phyloP scores from a whole-genome alignment of 2,888 invertebrate genomes.

The Cataglyphis albicans region DNA sequence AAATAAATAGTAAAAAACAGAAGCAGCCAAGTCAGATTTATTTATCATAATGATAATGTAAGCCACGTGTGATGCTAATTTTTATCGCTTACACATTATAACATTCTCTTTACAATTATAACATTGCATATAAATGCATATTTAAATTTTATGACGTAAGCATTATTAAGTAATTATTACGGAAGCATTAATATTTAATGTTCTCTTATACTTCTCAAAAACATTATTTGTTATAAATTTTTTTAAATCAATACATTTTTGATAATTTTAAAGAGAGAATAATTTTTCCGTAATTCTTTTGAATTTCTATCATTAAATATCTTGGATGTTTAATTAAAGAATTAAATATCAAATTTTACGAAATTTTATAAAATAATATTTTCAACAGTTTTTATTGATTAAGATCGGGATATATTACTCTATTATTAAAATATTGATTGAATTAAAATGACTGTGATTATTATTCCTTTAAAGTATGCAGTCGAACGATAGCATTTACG shows the following conservation, averaged over 20 bases:
- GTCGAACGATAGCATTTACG: constrained; percentile 16
- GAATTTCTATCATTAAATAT: not conserved
- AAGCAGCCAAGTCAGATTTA: not conserved
- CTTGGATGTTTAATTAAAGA: not conserved
- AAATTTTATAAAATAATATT: not conserved
- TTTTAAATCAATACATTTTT: not conserved
- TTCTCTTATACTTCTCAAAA: not conserved
- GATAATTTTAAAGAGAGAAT: not conserved
- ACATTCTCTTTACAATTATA: not conserved
- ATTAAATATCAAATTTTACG: not conserved
- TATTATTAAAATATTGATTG: too few species aligned
- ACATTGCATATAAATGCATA: not conserved
- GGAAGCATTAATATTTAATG: not conserved
- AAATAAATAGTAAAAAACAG: not conserved
- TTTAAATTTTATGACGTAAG: not conserved
- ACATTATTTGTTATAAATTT: not conserved
- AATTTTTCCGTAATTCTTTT: not conserved
- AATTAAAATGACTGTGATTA: too few species aligned
- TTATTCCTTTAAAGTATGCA: not conserved
- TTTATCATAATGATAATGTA: constrained; percentile 10
- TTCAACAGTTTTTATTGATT: too few species aligned
- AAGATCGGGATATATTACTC: too few species aligned
- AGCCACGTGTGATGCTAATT: constrained; percentile 11
- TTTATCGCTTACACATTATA: constrained; percentile 6
- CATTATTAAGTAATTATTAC: too few species aligned